phyloP scores from a whole-genome alignment of 1,140 invertebrate species.

The Caenorhabditis brenneri region DNA sequence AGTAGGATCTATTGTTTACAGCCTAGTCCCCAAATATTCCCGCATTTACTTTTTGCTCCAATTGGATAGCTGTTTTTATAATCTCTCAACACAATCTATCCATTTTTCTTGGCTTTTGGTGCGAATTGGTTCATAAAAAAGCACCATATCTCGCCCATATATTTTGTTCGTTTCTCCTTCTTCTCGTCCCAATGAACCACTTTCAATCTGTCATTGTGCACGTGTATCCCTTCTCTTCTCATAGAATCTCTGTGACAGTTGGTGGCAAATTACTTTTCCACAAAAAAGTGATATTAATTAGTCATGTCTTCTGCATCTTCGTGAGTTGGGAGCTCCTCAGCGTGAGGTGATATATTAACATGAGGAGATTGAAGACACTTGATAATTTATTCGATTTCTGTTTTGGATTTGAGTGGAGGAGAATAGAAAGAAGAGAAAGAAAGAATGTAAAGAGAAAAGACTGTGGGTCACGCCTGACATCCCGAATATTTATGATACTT shows the following conservation, averaged over 20 bases:
- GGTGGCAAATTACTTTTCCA: slow-evolving; percentile 31
- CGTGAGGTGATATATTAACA: slow-evolving; percentile 35
- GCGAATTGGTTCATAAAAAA: slow-evolving; percentile 28
- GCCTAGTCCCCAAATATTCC: no score
- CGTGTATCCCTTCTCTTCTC: slow-evolving; percentile 10
- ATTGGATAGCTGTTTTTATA: neutral
- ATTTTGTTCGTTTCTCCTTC: slow-evolving; percentile 15
- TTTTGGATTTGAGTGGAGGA: neutral
- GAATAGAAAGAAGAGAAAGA: neutral
- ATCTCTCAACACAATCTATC: neutral
- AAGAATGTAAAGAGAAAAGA: neutral
- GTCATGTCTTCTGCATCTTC: neutral
- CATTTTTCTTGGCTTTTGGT: neutral
- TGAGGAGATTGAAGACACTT: neutral
- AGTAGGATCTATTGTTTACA: no score
- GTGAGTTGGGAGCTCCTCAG: neutral
- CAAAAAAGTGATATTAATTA: slow-evolving; percentile 43
- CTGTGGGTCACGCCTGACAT: slow-evolving; percentile 34
- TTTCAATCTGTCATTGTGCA: slow-evolving; percentile 28
- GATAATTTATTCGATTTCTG: slow-evolving; percentile 8
- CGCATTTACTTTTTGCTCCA: neutral
- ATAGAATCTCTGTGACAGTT: neutral
- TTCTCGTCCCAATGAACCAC: neutral
- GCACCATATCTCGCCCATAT: slow-evolving; percentile 20
- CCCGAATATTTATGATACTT: slow-evolving; percentile 33